Base-by-base conservation (phyloP, 2,113 vertebrate species). In the Halichoeres trimaculatus region DNA sequence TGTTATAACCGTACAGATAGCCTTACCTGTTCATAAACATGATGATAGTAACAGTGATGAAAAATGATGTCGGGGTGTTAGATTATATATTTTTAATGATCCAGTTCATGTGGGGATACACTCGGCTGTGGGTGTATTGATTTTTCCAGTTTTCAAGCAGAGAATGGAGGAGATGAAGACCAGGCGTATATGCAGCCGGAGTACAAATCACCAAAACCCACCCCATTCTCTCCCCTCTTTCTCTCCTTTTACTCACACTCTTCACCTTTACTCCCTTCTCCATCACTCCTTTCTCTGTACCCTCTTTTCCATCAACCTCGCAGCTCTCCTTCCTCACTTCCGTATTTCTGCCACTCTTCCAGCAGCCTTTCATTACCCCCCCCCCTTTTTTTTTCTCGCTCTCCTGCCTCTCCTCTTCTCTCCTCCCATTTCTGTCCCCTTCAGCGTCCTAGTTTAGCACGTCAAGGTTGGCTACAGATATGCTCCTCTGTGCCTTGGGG, bases 381-480 rank as follows among this genome's bases (percentile, higher is more conserved):
- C 34, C 51, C 65, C 10, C 55, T 78, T 36, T 55, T 56, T 57
- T 76, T 62, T 30, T 24, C 36, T 81, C 61, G 51, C 78, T 82
- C 81, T 76, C 80, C 73, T 77, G 78, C 79, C 64, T 84, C 83
- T 63, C 26, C 66, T 53, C 55, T 69, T 63, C 81, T 83, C 86
- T 86, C 87, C 88, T 88, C 89, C 89, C 85, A 81, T 82, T 89
- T 90, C 87, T 89, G 89, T 92, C 89, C 90, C 90, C 90, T 92
- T 91, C 90, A 88, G 91, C 89, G 90, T 91, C 92, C 93, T 92
- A 93, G 90, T 94, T 95, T 92, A 93, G 89, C 90, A 90, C 83
- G 87, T 94, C 91, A 94, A 94, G 93, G 91, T 92, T 93, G 93
- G 90, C 92, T 91, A 92, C 90, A 92, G 91, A 93, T 90, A 89